Conservation (phyloP, 1,140 invertebrate genomes). For the Penaeus indicus region DNA sequence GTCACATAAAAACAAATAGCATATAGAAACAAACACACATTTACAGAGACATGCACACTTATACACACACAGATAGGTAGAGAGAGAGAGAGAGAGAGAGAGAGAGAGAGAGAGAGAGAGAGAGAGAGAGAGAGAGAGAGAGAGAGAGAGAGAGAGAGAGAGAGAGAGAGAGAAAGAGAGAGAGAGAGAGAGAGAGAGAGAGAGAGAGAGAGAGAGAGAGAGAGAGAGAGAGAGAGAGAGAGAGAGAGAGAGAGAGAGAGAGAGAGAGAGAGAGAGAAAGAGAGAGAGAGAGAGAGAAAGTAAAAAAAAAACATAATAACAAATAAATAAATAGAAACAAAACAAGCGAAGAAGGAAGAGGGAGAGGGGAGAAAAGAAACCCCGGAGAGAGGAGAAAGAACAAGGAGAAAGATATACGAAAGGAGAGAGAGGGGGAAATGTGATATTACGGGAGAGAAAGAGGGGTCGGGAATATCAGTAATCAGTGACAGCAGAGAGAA, state of each 20-base stretch:
- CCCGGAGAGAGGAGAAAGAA: too few relatives aligned
- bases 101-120: background rate
- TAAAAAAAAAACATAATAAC: background rate
- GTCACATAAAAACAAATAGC: too few relatives aligned
- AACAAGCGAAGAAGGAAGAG: background rate
- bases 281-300: background rate
- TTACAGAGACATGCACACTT: too few relatives aligned
- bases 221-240: background rate
- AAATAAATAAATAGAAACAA: background rate
- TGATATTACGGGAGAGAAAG: too few relatives aligned
- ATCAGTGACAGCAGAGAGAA: background rate
- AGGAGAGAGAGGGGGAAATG: too few relatives aligned
- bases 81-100: fast-evolving
- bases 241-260: background rate
- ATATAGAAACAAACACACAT: too few relatives aligned
- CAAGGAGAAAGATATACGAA: too few relatives aligned
- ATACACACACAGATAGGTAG: too few relatives aligned
- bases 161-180: background rate
- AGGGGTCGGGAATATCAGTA: too few relatives aligned
- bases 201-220: slow-evolving; percentile 9
- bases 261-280: background rate
- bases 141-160: background rate
- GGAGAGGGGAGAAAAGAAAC: too few relatives aligned
- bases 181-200: background rate
- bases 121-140: slow-evolving; percentile 3